phyloP scores from a whole-genome alignment of 2,888 invertebrate genomes.

The Phyto melanocephala region DNA sequence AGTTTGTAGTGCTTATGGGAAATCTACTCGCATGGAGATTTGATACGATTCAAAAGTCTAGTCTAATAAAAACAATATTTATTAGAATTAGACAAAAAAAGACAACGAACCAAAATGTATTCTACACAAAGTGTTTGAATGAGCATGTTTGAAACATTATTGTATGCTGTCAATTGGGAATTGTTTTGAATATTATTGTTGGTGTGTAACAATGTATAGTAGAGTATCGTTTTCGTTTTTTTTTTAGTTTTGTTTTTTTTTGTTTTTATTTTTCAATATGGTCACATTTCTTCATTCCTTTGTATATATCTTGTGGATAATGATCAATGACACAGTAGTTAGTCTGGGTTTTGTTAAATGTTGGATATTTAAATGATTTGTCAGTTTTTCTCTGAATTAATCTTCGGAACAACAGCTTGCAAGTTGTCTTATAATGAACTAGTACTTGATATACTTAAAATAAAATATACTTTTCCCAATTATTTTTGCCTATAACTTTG shows the following conservation, averaged over 20 bases:
- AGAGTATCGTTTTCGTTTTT: conserved; percentile 11
- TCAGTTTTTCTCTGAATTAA: too few species aligned
- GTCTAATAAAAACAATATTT: conserved; percentile 60
- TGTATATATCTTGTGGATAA: not conserved
- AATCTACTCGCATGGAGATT: conserved; percentile 43
- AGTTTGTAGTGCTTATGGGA: conserved; percentile 45
- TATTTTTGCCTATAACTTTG: too few species aligned
- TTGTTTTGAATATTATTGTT: conserved; percentile 39
- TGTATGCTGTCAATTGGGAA: conserved; percentile 61
- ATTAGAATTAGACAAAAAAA: conserved; percentile 24
- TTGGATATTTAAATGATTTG: too few species aligned
- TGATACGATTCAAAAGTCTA: conserved; percentile 51
- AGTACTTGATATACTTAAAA: too few species aligned
- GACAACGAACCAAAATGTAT: not conserved
- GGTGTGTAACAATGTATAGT: not conserved
- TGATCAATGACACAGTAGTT: conserved; percentile 23
- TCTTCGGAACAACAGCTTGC: too few species aligned
- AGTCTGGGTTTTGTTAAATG: not conserved
- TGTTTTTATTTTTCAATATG: conserved; percentile 63
- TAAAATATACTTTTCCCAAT: too few species aligned
- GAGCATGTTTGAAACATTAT: conserved; percentile 35
- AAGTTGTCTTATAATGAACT: too few species aligned
- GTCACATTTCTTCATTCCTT: conserved; percentile 44
- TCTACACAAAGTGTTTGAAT: conserved; percentile 9
- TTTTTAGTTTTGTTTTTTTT: conserved; percentile 35